Evolutionary conservation across 2,888 invertebrate genomes (phyloP).

Genomic region (Syrphus vitripennis): DNA sequence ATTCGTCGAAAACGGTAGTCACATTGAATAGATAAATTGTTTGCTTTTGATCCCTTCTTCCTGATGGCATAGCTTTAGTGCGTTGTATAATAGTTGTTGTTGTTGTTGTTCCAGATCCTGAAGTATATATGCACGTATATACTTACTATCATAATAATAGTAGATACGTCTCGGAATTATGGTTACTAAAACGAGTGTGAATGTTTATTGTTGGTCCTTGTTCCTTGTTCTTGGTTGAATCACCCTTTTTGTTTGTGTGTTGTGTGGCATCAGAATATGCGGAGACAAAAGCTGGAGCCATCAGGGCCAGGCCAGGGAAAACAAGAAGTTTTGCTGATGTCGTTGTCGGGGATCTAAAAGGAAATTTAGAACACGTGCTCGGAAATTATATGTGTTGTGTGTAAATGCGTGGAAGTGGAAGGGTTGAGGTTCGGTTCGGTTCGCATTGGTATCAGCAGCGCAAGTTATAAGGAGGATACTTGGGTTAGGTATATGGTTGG

Average conservation of each 20-base stretch:
- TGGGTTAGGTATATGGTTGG: not conserved
- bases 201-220: constrained; percentile 47
- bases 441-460: not conserved
- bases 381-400: constrained; percentile 57
- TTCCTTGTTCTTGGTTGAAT: constrained; percentile 34
- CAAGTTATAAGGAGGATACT: not conserved
- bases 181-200: constrained; percentile 61
- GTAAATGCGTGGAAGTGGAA: not conserved
- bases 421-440: not conserved
- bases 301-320: not conserved
- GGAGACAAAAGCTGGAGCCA: not conserved
- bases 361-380: constrained; percentile 69
- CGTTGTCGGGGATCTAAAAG: constrained; percentile 57
- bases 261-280: not conserved
- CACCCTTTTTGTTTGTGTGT: constrained; percentile 17
- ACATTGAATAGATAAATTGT: constrained; percentile 64
- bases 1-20: constrained; percentile 53
- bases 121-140: not conserved
- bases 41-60: constrained; percentile 58
- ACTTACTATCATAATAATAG: not conserved
- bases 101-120: constrained; percentile 10
- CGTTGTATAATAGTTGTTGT: constrained; percentile 19
- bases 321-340: constrained; percentile 19
- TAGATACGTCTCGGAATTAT: constrained; percentile 57
- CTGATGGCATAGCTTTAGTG: not conserved